Conservation (phyloP, 2,113 vertebrate genomes). For the Sialia sialis region DNA sequence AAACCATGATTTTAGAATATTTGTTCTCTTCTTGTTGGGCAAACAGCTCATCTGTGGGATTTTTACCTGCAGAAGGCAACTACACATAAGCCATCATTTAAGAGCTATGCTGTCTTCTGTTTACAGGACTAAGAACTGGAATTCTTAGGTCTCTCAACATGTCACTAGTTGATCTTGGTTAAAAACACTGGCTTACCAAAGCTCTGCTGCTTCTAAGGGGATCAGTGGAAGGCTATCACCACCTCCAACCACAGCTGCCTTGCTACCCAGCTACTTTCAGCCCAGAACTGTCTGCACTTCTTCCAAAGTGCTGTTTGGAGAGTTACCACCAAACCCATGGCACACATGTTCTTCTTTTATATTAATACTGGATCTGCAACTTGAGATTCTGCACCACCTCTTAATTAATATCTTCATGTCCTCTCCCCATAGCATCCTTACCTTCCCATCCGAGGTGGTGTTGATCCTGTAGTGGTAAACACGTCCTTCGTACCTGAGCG, state of each 20-base stretch:
- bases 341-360: fast-evolving
- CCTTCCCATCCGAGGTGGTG: conserved; percentile 91
- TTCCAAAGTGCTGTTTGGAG: neutral
- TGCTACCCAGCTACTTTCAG: neutral
- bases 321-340: neutral
- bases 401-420: neutral
- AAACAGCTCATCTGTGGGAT: neutral
- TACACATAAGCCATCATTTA: neutral
- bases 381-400: neutral
- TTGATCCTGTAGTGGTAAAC: conserved; percentile 99
- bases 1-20: neutral
- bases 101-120: neutral
- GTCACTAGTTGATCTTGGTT: neutral
- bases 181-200: neutral
- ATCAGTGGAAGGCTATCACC: neutral
- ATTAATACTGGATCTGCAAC: neutral
- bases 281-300: neutral
- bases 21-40: neutral
- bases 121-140: neutral
- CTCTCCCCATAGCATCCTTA: conserved; percentile 46
- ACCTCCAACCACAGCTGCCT: neutral
- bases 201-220: neutral
- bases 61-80: neutral
- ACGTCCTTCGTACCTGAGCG: conserved; percentile 94
- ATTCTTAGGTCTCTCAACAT: neutral